A percentile compares a stretch with the other conserved stretches of the same genome.
phyloP scores from a whole-genome alignment of 2,888 invertebrate genomes.

The Phalera bucephala region DNA sequence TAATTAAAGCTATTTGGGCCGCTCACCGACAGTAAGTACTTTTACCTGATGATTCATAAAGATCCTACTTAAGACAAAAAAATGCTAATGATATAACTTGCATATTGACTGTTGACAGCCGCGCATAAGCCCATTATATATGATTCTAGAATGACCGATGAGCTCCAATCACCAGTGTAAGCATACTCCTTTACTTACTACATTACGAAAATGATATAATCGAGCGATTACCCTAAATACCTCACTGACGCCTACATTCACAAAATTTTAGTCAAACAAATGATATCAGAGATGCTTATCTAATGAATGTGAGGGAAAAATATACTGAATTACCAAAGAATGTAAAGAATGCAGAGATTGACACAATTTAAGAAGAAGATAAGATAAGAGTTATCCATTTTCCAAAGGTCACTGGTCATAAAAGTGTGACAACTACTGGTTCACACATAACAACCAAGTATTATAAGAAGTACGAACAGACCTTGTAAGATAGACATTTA shows the following conservation, averaged over 20 bases:
- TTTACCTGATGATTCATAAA: constrained; percentile 3
- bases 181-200: constrained; percentile 17
- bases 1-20: constrained; percentile 1
- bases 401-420: not conserved
- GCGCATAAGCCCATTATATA: constrained; percentile 28
- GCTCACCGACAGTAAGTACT: not conserved
- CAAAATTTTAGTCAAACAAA: constrained; percentile 5
- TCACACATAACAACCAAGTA: too few relatives aligned
- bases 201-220: constrained; percentile 47
- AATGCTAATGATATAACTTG: constrained; percentile 35
- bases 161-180: constrained; percentile 25
- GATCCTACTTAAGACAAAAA: constrained; percentile 9
- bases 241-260: constrained; percentile 27
- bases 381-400: not conserved
- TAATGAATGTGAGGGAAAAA: constrained; percentile 13
- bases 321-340: constrained; percentile 1
- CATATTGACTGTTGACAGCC: constrained; percentile 41
- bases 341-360: not conserved
- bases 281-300: constrained; percentile 14
- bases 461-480: too few relatives aligned
- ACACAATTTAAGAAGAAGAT: constrained; percentile 1
- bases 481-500: too few relatives aligned
- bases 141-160: constrained; percentile 30
- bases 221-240: constrained; percentile 50
- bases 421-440: too few relatives aligned